Evolutionary conservation across 2,888 invertebrate species (phyloP), one percentile per base, ranked within the genome.

Genomic region (Cantharis nigra): DNA sequence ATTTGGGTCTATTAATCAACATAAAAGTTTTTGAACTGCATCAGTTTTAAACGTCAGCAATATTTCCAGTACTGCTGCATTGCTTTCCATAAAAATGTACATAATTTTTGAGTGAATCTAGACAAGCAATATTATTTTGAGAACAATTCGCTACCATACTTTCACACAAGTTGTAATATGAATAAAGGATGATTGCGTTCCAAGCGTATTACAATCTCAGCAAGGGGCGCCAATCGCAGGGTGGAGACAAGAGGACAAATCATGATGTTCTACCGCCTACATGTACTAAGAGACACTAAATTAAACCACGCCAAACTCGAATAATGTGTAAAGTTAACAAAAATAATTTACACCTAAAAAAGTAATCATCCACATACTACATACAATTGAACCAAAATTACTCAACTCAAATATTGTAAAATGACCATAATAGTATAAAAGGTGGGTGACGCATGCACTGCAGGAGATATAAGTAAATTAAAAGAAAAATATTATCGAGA

Each of bases 171-270:
- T 82, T 81, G 83, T 86, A 86, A 86, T 86, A 83, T 84, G 84
- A 84, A 86, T 85, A 86, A 87, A 87, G 86, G 85, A 83, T 86
- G 87, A 87, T 87, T 87, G 85, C 86, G 84, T 84, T 85, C 83
- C 81, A 83, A 81, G 81, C 83, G 82, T 85, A 86, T 85, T 85
- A 84, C 83, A 80, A 78, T 82, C 84, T 76, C 86, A 72, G 83
- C 83, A 81, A 85, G 87, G 82, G 85, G 85, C 79, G 76, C 83
- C 85, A 85, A 86, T 86, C 83, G 84, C 80, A 73, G 83, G 86
- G 86, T 83, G 86, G 83, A 81, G 83, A 81, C 76, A 74, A 70
- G 76, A 80, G 83, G 83, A 86, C 86, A 86, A 86, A 85, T 86
- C 86, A 86, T 80, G 74, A 69, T 74, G 77, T 78, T 78, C 75